A percentile compares a stretch with the other conserved stretches of the same genome.
Evolutionary conservation across 2,888 invertebrate species (phyloP).

Genomic region (Habroteleia sp.): DNA sequence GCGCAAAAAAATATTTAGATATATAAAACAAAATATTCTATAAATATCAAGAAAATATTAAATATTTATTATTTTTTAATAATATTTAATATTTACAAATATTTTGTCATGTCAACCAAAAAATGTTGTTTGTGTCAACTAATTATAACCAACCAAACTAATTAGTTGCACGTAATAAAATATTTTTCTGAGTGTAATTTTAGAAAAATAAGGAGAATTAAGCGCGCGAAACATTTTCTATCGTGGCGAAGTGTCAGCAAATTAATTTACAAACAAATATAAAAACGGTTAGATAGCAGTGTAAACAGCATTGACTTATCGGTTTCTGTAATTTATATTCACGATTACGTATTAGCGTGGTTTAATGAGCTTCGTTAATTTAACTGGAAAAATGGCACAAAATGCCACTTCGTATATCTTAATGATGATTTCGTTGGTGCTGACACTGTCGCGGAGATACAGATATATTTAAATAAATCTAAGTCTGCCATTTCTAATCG

Average conservation of each 20-base stretch:
- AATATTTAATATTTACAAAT: too few relatives aligned
- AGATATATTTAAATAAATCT: conserved; percentile 12
- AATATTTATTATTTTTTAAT: too few relatives aligned
- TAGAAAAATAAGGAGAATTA: too few relatives aligned
- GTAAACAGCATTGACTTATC: conserved; percentile 35
- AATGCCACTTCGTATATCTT: conserved; percentile 21
- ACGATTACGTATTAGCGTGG: conserved; percentile 23
- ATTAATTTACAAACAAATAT: conserved; percentile 16
- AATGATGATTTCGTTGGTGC: conserved; percentile 10
- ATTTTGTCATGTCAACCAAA: too few relatives aligned
- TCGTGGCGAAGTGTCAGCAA: conserved; percentile 7
- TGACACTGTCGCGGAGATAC: conserved; percentile 27
- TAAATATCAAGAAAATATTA: too few relatives aligned
- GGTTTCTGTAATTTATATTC: conserved; percentile 25
- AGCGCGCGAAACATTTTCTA: not conserved
- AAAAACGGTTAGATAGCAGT: conserved; percentile 26
- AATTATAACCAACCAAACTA: too few relatives aligned
- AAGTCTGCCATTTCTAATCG: conserved; percentile 8
- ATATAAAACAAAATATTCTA: too few relatives aligned
- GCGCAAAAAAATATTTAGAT: too few relatives aligned
- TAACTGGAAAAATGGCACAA: conserved; percentile 9
- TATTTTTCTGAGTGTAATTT: too few relatives aligned
- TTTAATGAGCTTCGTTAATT: conserved; percentile 28
- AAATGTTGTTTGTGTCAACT: too few relatives aligned
- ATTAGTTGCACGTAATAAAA: too few relatives aligned